Base-by-base conservation (phyloP, 1,140 invertebrate species). In the Zelostemma sp. region DNA sequence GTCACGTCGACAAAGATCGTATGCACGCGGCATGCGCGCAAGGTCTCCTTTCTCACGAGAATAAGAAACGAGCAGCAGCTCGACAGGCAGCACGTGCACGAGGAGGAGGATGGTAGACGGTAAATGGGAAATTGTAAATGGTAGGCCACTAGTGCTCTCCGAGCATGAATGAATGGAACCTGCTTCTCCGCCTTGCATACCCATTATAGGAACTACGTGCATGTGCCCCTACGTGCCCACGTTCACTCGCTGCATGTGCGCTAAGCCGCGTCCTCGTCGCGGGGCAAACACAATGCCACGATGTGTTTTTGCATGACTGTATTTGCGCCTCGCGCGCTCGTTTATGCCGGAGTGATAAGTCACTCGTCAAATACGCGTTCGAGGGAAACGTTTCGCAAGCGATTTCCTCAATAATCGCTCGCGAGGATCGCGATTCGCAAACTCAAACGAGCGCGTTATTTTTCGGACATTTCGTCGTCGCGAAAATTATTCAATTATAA, bases 121-220 rank as follows among this genome's bases (percentile, higher is more conserved):
- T 75, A 80, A 81, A 80, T 78, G 77, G 76, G 68, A 82, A 80
- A 82, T 82, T 78, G 80, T 79, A 81, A 81, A 76, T 76, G 79
- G 73, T 77, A 80, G 74, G 70, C 74, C 73, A 80, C 74, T 78
- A 76, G 74, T 74, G 76, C 74, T 73, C 76, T 62, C 64, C 65
- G 65, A 71, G 74, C 75, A 80, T 83, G 82, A 83, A 84, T 84
- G 82, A 84, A 84, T 80, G 80, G 77, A 83, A 83, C 81, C 81
- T 83, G 81, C 81, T 80, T 73, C 70, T 73, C 77, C 72, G 74
- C 80, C 3, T 81, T 83, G 78, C 81, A 81, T 83, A 80, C 69
- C 80, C 80, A 83, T 84, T 82, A 83, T 79, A 80, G 79, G 74
- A 80, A 75, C 76, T 66, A 69, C 51, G 54, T n/a, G 43, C 62